Evolutionary conservation across 2,113 vertebrate species (phyloP), one percentile per base, ranked within the genome.

Genomic region (Halcyon malimbica): DNA sequence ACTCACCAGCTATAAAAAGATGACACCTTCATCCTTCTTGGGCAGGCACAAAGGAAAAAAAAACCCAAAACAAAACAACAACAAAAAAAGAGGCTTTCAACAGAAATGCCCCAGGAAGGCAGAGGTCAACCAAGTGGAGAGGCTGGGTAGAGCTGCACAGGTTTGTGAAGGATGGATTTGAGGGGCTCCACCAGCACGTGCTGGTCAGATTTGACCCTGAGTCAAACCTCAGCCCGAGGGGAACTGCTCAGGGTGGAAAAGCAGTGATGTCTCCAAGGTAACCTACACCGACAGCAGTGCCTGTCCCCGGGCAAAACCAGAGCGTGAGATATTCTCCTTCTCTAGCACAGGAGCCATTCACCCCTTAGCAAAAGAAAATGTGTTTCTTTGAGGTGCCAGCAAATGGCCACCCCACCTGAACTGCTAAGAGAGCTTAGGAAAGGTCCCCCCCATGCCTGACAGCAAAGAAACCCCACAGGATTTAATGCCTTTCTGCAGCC

Each of bases 261-360:
- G 2, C 0, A 3, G 5, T 10, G 44, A 87, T 33, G 23, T 64
- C 16, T 56, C 73, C 63, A 37, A 56, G 35, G 8, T 53, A 24
- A 67, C 67, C 18, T 5, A 50, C 37, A 8, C 26, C 7, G 5
- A 33, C 4, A 1, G 48, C 50, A 50, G 59, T 4, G 64, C 46
- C 17, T 0, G 0, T 24, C 28, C 21, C 18, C n/a, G 26, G 54
- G 25, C 44, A 77, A 77, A 70, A 25, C 44, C 29, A 11, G 5
- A 3, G 35, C 17, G 1, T 21, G 79, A 10, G 9, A 11, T 3
- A 1, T 16, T 29, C 11, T 24, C 33, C 60, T 46, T 16, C 76
- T n/a, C 56, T 5, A 57, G 56, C 33, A 48, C 64, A 6, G 2
- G 31, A 65, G 13, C 54, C 37, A 13, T 23, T 35, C 53, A 13